Evolutionary conservation across 2,113 vertebrate genomes (phyloP).

Genomic region (Aegotheles bennettii): DNA sequence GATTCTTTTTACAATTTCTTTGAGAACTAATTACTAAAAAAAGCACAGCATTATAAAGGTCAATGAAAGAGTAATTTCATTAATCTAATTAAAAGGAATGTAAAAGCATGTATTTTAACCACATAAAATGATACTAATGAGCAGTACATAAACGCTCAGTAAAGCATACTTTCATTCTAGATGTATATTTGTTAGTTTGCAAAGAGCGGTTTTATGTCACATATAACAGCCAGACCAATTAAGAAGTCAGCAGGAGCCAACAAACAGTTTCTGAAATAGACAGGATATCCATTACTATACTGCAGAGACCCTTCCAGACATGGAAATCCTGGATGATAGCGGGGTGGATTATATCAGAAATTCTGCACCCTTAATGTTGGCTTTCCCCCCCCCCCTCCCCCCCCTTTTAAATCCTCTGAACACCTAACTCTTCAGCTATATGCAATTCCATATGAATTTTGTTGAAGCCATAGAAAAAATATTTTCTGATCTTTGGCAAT

Average conservation of each 20-base stretch:
- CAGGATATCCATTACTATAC: fast-evolving
- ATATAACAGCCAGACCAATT: not conserved
- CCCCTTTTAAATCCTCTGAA: not conserved
- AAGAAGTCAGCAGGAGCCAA: not conserved
- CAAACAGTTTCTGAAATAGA: not conserved
- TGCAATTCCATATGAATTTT: not conserved
- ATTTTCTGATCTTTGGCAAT: not conserved
- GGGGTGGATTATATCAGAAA: not conserved
- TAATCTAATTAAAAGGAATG: not conserved
- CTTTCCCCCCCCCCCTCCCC: no score
- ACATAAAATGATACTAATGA: not conserved
- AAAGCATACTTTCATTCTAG: not conserved
- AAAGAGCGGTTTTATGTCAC: not conserved
- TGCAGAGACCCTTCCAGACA: not conserved
- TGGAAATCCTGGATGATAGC: not conserved
- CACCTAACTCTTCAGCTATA: not conserved
- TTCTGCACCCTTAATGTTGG: not conserved
- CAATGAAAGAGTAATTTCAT: not conserved
- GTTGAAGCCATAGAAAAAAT: not conserved
- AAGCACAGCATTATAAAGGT: not conserved
- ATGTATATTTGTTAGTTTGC: not conserved
- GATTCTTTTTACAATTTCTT: not conserved
- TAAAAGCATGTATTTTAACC: not conserved
- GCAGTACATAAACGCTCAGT: not conserved
- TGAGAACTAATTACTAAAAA: not conserved